Evolutionary conservation across 2,888 invertebrate species (phyloP), one percentile per base, ranked within the genome.

Genomic region (Merodon equestris): DNA sequence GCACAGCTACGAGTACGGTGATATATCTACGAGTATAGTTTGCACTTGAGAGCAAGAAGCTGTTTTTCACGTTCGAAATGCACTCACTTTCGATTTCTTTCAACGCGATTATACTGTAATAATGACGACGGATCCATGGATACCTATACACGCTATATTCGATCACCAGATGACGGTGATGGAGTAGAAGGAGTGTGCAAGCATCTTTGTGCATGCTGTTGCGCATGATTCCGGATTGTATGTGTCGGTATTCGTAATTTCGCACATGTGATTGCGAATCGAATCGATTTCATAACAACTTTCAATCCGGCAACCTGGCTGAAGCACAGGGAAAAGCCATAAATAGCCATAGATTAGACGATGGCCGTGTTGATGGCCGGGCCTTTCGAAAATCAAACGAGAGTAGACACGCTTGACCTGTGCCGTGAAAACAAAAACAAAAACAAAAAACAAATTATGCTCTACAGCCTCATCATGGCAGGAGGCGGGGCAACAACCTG

Each of bases 61-160:
- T 72, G 77, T 54, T 58, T 73, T 68, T 68, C 77, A 68, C 57
- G 73, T 73, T 77, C 44, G 38, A 77, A 73, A 68, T 77, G 67
- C 72, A 74, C 74, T 79, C 79, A 79, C 79, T 79, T 79, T 79
- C 79, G 79, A 74, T 79, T 79, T 79, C 79, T 79, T 79, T 15
- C 12, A 64, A 44, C 15, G 47, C 48, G 36, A n/a, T 27, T 27
- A 27, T 7, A 50, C 14, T 15, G 44, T 34, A 48, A 53, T 57
- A 38, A 27, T 13, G 27, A 51, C 17, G 45, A 27, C 44, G 58
- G 68, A 58, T 57, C 50, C 57, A 27, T 7, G 27, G 27, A 27
- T 27, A 7, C 27, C 2, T 2, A 27, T 27, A 27, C 27, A 27
- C 27, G 27, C 7, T 27, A 27, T 27, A 27, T 27, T 27, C 7